A percentile compares a stretch with the other conserved stretches of the same genome.
Evolutionary conservation across 1,140 invertebrate genomes (phyloP).

Genomic region (Platorchestia sp.): DNA sequence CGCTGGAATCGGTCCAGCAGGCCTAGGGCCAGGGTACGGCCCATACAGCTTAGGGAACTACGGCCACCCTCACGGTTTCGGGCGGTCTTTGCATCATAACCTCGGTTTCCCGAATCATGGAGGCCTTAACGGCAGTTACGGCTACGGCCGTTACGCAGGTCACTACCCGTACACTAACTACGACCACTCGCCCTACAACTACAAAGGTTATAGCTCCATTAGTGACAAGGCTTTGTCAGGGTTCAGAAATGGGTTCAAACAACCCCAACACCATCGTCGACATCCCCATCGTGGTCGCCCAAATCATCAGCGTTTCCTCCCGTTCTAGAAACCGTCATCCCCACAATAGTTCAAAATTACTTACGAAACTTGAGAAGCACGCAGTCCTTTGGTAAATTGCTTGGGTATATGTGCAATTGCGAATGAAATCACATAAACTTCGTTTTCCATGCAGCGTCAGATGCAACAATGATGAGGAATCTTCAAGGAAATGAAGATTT

Average conservation of each 20-base stretch:
- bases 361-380: no score
- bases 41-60: background rate
- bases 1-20: background rate
- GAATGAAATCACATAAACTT: no score
- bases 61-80: background rate
- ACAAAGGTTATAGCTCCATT: background rate
- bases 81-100: background rate
- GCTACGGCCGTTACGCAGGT: background rate
- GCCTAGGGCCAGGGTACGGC: background rate
- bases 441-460: no score
- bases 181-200: background rate
- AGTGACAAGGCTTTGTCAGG: background rate
- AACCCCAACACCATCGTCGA: no score
- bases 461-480: no score
- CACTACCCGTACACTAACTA: background rate
- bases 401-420: no score
- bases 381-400: no score
- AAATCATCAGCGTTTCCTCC: background rate
- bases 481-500: no score
- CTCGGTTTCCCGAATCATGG: background rate
- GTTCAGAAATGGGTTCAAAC: background rate
- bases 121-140: background rate
- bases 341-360: background rate
- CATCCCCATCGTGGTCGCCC: background rate
- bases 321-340: background rate